These are phyloP conservation scores for Heterodera carotae DNA, from an alignment of 1,140 invertebrate species.

Conservation along the genomic window DNA sequence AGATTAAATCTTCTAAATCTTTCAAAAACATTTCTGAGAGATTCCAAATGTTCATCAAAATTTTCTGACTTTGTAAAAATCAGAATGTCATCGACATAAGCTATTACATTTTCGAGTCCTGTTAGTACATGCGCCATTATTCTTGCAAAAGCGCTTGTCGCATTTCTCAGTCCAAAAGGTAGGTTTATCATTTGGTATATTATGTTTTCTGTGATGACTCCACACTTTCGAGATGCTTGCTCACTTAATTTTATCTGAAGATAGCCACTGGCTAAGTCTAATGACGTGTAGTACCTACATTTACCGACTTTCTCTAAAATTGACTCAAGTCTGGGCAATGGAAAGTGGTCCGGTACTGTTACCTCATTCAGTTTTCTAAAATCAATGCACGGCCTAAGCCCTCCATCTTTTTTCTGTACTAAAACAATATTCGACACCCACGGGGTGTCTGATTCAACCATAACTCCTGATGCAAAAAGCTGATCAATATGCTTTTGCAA, in stretches of 20 bases:
- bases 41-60: conserved; percentile 25
- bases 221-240: conserved; percentile 27
- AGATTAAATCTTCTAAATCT: conserved; percentile 28
- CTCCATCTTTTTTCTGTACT: conserved; percentile 18
- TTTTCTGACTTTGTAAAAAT: conserved; percentile 31
- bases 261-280: conserved; percentile 17
- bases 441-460: conserved; percentile 24
- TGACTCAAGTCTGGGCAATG: not conserved
- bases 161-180: conserved; percentile 36
- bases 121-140: conserved; percentile 57
- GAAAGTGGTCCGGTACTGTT: conserved; percentile 13
- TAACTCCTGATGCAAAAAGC: conserved; percentile 5
- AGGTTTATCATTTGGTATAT: conserved; percentile 35
- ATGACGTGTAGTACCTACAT: conserved; percentile 17
- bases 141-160: conserved; percentile 30
- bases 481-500: conserved; percentile 11
- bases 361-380: conserved; percentile 21
- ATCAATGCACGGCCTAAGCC: conserved; percentile 19
- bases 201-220: conserved; percentile 12
- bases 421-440: conserved; percentile 25
- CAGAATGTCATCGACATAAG: conserved; percentile 17
- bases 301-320: conserved; percentile 17
- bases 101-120: conserved; percentile 34
- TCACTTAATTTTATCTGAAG: conserved; percentile 45
- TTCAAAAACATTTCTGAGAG: conserved; percentile 27